Evolutionary conservation across 2,113 vertebrate species (phyloP).

Genomic region (Grammomys surdaster): DNA sequence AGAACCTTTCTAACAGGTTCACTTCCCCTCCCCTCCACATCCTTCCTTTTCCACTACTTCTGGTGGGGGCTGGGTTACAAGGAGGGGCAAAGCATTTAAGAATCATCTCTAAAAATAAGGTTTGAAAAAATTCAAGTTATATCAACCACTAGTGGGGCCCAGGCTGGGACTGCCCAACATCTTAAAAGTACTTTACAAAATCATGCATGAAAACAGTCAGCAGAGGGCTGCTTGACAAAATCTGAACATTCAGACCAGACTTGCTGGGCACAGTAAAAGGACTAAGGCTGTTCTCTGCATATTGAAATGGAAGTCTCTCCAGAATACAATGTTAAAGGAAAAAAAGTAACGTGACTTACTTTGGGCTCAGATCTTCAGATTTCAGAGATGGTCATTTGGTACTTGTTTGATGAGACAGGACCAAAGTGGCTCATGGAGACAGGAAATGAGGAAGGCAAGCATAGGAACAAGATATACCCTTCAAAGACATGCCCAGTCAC

Average conservation of each 20-base stretch:
- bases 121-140: no score
- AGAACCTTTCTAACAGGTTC: no score
- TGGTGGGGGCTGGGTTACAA: no score
- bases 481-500: not conserved
- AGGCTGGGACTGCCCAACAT: not conserved
- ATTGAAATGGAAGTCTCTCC: not conserved
- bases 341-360: not conserved
- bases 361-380: not conserved
- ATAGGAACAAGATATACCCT: not conserved
- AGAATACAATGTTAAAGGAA: not conserved
- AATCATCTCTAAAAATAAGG: no score
- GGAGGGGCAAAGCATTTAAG: no score
- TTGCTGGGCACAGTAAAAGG: not conserved
- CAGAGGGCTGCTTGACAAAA: not conserved
- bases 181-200: not conserved
- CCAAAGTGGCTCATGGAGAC: not conserved
- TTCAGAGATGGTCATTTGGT: not conserved
- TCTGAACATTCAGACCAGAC: not conserved
- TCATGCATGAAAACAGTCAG: not conserved
- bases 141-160: not conserved
- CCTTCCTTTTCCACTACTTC: no score
- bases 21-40: no score
- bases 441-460: not conserved
- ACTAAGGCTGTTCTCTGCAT: not conserved
- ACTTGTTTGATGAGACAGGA: not conserved